These are phyloP conservation scores for Theretra japonica DNA, from an alignment of 2,888 invertebrate genomes.

Conservation along the genomic window DNA sequence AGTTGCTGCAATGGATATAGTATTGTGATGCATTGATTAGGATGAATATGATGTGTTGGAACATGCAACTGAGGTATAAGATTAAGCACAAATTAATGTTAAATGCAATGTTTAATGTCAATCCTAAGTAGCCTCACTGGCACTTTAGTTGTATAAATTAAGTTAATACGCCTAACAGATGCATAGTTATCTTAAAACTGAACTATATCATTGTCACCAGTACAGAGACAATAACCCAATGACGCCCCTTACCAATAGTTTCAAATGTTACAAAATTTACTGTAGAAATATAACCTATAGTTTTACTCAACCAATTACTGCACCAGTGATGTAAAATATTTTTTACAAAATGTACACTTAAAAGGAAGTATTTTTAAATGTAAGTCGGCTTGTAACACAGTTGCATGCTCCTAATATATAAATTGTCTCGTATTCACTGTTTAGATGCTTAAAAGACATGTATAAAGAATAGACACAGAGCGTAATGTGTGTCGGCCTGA, in stretches of 20 bases:
- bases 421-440: constrained; percentile 29
- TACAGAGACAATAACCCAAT: too few relatives aligned
- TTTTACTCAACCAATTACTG: too few relatives aligned
- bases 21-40: constrained; percentile 23
- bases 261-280: too few relatives aligned
- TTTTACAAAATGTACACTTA: too few relatives aligned
- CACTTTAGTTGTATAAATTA: too few relatives aligned
- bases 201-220: too few relatives aligned
- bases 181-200: too few relatives aligned
- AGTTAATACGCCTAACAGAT: too few relatives aligned
- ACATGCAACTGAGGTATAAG: constrained; percentile 17
- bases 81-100: constrained; percentile 15
- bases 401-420: constrained; percentile 16
- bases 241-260: too few relatives aligned
- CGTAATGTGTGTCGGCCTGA: constrained; percentile 57
- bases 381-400: neutral
- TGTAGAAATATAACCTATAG: too few relatives aligned
- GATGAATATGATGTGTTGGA: constrained; percentile 9
- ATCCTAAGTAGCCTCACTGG: constrained; percentile 2
- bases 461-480: constrained; percentile 50
- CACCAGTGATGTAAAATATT: too few relatives aligned
- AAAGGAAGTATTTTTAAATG: neutral
- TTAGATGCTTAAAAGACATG: constrained; percentile 70
- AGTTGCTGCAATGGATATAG: constrained; percentile 13
- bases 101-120: neutral